phyloP scores from a whole-genome alignment of 2,113 vertebrate genomes.

The Origma solitaria region DNA sequence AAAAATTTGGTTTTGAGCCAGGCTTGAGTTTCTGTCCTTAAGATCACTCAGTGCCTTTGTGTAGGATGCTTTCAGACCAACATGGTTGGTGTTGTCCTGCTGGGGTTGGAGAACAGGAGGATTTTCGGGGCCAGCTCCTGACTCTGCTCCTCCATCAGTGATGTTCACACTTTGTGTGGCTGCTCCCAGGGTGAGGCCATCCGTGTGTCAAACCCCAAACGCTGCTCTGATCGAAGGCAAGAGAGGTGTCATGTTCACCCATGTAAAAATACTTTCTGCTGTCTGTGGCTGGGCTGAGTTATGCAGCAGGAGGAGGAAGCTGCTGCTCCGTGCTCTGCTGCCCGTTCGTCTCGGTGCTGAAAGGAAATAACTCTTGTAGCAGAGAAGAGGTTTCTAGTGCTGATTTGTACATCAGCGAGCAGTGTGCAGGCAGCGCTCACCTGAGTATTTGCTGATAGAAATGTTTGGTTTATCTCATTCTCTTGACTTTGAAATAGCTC shows the following conservation, averaged over 20 bases:
- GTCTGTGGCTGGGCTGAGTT: background rate
- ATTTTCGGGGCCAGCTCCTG: background rate
- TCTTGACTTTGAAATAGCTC: background rate
- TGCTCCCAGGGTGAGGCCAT: background rate
- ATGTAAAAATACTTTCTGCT: accelerated
- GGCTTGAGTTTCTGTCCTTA: background rate
- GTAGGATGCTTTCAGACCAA: background rate
- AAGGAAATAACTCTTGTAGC: background rate
- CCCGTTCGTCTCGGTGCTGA: accelerated
- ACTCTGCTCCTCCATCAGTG: accelerated
- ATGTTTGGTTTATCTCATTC: background rate
- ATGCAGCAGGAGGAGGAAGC: background rate
- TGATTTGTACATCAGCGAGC: accelerated
- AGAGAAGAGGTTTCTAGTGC: background rate
- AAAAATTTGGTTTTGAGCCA: background rate
- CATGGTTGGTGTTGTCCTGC: accelerated
- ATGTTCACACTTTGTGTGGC: accelerated
- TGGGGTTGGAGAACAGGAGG: accelerated
- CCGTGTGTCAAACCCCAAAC: background rate
- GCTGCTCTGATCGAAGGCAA: background rate
- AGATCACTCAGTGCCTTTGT: background rate
- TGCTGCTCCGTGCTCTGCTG: background rate
- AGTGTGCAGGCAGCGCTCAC: background rate
- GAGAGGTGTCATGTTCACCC: accelerated
- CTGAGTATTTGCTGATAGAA: background rate